phyloP scores from a whole-genome alignment of 2,113 vertebrate species.

The Casuarius casuarius region DNA sequence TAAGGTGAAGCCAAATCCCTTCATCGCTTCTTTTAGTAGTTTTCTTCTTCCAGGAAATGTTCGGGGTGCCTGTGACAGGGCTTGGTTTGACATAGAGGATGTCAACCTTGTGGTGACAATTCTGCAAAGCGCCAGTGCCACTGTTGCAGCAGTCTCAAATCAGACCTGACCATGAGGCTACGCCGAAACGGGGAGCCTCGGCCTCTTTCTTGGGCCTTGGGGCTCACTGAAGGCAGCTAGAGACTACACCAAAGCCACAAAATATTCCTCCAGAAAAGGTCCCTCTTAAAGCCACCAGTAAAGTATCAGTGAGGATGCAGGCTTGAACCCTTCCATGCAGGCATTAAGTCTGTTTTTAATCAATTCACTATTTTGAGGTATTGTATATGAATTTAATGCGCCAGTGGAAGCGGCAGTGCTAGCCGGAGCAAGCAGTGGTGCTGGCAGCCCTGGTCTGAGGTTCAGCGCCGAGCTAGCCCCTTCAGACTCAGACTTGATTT shows the following conservation, averaged over 20 bases:
- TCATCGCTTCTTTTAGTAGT: neutral
- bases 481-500: neutral
- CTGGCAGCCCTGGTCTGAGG: neutral
- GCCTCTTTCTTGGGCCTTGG: neutral
- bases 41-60: neutral
- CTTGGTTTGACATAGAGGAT: neutral
- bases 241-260: neutral
- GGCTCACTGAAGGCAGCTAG: neutral
- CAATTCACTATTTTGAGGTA: neutral
- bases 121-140: neutral
- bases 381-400: neutral
- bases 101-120: neutral
- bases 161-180: fast-evolving
- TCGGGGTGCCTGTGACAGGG: neutral
- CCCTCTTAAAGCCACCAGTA: neutral
- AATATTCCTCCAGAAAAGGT: neutral
- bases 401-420: neutral
- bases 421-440: neutral
- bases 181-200: neutral
- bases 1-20: neutral
- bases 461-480: neutral
- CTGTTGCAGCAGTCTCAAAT: neutral
- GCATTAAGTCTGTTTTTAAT: neutral
- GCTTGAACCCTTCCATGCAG: neutral
- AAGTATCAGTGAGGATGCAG: neutral